Evolutionary conservation across 2,888 invertebrate genomes (phyloP).

Genomic region (Monoplex corrugatus): DNA sequence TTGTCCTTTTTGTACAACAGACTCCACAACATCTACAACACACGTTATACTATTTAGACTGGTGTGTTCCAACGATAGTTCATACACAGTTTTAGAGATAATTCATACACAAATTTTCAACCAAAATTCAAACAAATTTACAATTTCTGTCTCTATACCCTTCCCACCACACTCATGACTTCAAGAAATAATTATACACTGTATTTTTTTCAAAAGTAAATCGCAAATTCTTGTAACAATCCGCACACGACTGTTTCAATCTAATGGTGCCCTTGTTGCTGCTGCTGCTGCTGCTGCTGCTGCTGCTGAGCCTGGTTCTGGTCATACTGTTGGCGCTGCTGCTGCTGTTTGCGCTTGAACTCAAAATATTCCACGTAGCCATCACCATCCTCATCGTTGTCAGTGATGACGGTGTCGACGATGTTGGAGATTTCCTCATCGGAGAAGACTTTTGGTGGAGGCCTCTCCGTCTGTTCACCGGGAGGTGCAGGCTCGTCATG

Average conservation of each 20-base stretch:
- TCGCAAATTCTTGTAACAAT: too few species aligned
- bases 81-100: too few species aligned
- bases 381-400: constrained; percentile 74
- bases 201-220: too few species aligned
- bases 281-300: background rate
- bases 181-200: too few species aligned
- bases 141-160: too few species aligned
- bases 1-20: background rate
- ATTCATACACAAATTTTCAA: too few species aligned
- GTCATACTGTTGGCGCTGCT: constrained; percentile 32
- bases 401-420: constrained; percentile 73
- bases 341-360: constrained; percentile 71
- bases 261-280: background rate
- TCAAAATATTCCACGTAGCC: constrained; percentile 77
- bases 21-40: too few species aligned
- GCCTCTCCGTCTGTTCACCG: constrained; percentile 9
- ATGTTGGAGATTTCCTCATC: constrained; percentile 74
- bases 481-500: background rate
- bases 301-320: constrained; percentile 26
- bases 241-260: background rate
- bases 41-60: too few species aligned
- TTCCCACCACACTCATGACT: too few species aligned
- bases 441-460: constrained; percentile 64
- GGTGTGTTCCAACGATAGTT: too few species aligned
- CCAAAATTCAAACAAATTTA: too few species aligned